These are phyloP conservation scores for Ips typographus DNA, from an alignment of 1,140 invertebrate species.

Conservation along the genomic window DNA sequence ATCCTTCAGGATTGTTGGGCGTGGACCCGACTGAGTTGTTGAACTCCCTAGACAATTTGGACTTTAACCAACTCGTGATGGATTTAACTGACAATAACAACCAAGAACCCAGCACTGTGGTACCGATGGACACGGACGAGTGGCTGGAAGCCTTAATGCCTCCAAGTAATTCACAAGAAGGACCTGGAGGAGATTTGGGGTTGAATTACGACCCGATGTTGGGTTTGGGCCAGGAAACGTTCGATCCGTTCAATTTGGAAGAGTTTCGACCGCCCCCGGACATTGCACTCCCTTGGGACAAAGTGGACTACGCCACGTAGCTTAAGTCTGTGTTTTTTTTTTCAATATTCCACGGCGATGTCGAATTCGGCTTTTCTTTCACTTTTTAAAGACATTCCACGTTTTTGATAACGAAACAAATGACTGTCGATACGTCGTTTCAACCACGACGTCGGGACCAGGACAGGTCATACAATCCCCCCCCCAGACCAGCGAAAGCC, in stretches of 20 bases:
- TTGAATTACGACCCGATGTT: slow-evolving; percentile 63
- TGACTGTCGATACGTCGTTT: slow-evolving; percentile 46
- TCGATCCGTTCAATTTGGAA: slow-evolving; percentile 72
- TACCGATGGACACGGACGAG: slow-evolving; percentile 72
- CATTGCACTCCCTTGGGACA: slow-evolving; percentile 59
- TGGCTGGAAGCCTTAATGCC: slow-evolving; percentile 72
- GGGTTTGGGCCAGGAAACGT: slow-evolving; percentile 63
- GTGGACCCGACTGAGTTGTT: slow-evolving; percentile 50
- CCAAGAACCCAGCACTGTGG: slow-evolving; percentile 29
- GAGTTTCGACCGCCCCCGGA: slow-evolving; percentile 65
- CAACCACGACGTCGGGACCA: slow-evolving; percentile 47
- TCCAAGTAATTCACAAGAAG: slow-evolving; percentile 42
- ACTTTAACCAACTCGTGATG: slow-evolving; percentile 59
- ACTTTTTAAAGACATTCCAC: slow-evolving; percentile 47
- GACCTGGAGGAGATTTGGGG: slow-evolving; percentile 46
- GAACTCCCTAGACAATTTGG: slow-evolving; percentile 59
- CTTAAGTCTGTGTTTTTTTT: slow-evolving; percentile 27
- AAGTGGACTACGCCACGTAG: slow-evolving; percentile 65
- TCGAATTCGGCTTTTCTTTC: slow-evolving; percentile 46
- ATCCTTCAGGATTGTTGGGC: slow-evolving; percentile 52
- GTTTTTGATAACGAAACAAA: slow-evolving; percentile 26
- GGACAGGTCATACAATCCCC: slow-evolving; percentile 36
- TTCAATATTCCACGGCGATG: slow-evolving; percentile 47
- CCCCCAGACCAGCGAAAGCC: neutral
- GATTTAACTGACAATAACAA: slow-evolving; percentile 51